Percentiles rank a stretch among this genome's conserved stretches.
phyloP scores from a whole-genome alignment of 1,140 invertebrate genomes.

The Brachionus rubens region DNA sequence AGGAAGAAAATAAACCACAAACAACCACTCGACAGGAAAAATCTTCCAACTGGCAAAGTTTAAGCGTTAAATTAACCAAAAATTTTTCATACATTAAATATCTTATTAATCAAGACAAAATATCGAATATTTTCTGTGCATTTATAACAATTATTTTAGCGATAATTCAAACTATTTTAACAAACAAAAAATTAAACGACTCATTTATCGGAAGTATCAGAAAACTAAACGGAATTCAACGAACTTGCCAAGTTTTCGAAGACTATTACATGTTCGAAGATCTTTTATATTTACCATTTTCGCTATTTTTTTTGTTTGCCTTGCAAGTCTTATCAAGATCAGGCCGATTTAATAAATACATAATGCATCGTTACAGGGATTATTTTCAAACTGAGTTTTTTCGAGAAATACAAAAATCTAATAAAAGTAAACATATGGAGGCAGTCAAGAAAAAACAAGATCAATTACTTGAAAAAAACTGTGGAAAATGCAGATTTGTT shows the following conservation, averaged over 20 bases:
- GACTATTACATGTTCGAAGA: constrained; percentile 40
- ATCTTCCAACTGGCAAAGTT: constrained; percentile 25
- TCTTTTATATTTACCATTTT: constrained; percentile 36
- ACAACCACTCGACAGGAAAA: not conserved
- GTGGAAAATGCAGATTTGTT: constrained; percentile 7
- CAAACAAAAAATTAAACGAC: not conserved
- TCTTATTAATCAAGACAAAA: not conserved
- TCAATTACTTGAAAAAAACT: not conserved
- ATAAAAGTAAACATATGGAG: not conserved
- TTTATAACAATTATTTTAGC: not conserved
- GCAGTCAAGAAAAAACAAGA: not conserved
- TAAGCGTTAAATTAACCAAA: constrained; percentile 7
- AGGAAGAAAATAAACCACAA: not conserved
- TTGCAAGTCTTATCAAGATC: not conserved
- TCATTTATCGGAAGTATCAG: not conserved
- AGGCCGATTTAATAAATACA: constrained; percentile 36
- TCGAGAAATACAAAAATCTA: not conserved
- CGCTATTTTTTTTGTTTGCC: not conserved
- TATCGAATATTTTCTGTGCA: not conserved
- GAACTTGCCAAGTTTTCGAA: not conserved
- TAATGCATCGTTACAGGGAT: not conserved
- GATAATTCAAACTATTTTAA: constrained; percentile 2
- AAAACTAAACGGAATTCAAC: not conserved
- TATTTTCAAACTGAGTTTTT: constrained; percentile 37
- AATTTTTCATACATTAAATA: not conserved